phyloP scores from a whole-genome alignment of 2,113 vertebrate genomes.

The Mormyrus lacerda region DNA sequence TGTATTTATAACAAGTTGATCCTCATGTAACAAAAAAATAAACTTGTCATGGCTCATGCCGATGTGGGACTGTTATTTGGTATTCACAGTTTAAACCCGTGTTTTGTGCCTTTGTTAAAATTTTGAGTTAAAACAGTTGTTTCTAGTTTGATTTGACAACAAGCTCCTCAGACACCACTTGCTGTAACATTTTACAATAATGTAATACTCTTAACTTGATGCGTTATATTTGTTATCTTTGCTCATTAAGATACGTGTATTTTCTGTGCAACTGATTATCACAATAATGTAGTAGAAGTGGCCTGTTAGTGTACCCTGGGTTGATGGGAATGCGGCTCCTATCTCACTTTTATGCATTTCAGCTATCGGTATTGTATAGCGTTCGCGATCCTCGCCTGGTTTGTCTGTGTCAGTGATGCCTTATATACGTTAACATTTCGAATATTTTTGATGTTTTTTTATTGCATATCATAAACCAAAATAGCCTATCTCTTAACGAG shows the following conservation, averaged over 20 bases:
- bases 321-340: neutral
- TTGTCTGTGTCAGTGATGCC: neutral
- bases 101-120: neutral
- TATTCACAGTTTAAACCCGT: neutral
- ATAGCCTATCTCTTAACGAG: neutral
- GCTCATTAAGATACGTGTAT: neutral
- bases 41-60: neutral
- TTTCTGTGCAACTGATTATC: neutral
- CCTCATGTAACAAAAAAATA: neutral
- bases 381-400: neutral
- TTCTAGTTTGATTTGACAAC: neutral
- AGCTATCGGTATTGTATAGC: neutral
- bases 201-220: neutral
- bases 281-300: neutral
- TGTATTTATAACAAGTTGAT: neutral
- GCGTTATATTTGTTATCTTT: neutral
- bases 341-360: neutral
- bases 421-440: neutral
- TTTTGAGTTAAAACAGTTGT: neutral
- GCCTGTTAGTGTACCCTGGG: neutral
- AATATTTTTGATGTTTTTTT: neutral
- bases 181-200: neutral
- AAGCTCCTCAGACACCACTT: neutral
- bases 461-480: neutral
- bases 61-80: neutral